These are phyloP conservation scores for Isurus oxyrinchus DNA, from an alignment of 2,113 vertebrate genomes.

Conservation along the genomic window DNA sequence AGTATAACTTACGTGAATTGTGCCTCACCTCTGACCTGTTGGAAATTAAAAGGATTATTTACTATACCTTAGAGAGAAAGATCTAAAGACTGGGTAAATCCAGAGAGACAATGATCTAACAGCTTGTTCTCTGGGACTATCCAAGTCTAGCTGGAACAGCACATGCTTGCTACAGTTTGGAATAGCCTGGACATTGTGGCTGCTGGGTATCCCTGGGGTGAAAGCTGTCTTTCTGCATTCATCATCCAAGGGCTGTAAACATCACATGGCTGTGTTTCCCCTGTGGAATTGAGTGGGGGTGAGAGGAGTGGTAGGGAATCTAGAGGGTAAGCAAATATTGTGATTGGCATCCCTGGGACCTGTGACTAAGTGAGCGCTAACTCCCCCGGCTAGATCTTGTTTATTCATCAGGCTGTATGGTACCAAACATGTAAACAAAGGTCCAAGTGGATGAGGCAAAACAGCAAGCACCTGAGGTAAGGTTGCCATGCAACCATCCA, in stretches of 20 bases:
- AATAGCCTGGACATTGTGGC: not conserved
- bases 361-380: not conserved
- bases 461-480: not conserved
- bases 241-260: not conserved
- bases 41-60: not conserved
- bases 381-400: not conserved
- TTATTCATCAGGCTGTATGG: not conserved
- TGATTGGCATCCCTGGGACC: not conserved
- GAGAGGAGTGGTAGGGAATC: not conserved
- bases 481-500: not conserved
- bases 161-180: not conserved
- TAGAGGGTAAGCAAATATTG: not conserved
- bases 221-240: not conserved
- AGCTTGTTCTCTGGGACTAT: not conserved
- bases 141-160: not conserved
- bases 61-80: not conserved
- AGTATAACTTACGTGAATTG: not conserved
- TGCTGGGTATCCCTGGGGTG: not conserved
- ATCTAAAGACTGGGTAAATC: not conserved
- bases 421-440: not conserved
- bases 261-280: not conserved
- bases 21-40: not conserved
- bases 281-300: not conserved
- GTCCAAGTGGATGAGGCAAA: not conserved
- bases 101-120: not conserved